A percentile compares a stretch with the other conserved stretches of the same genome.
phyloP scores from a whole-genome alignment of 2,797 vertebrate species.

The Fistularia commersonii region DNA sequence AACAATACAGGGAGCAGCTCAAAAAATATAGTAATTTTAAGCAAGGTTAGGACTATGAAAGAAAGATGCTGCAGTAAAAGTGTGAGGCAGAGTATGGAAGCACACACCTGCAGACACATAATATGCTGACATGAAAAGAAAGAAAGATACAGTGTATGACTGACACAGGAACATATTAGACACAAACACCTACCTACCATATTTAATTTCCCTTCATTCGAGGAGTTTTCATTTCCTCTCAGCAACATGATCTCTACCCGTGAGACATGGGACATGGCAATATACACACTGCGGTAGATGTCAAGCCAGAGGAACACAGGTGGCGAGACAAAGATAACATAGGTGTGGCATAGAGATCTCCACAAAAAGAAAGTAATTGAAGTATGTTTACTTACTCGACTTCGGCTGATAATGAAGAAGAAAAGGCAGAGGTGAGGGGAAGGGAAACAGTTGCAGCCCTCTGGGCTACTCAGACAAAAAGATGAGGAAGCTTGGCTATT shows the following conservation, averaged over 20 bases:
- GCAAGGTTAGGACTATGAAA: too few species aligned
- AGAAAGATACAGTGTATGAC: too few species aligned
- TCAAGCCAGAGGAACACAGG: not conserved
- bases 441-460: constrained; percentile 45
- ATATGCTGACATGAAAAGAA: not conserved
- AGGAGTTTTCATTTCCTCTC: constrained; percentile 49
- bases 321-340: constrained; percentile 5
- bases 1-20: too few species aligned
- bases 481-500: constrained; percentile 42
- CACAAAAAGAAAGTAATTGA: constrained; percentile 6
- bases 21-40: too few species aligned
- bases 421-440: constrained; percentile 32
- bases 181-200: constrained; percentile 10
- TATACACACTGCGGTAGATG: not conserved
- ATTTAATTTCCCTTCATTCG: constrained; percentile 33
- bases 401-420: not conserved
- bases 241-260: constrained; percentile 27
- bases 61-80: too few species aligned
- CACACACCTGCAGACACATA: not conserved
- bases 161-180: constrained; percentile 30
- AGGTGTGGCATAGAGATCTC: constrained; percentile 9
- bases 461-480: constrained; percentile 18
- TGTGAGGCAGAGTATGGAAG: too few species aligned
- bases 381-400: not conserved
- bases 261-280: constrained; percentile 17